phyloP scores from a whole-genome alignment of 2,797 vertebrate genomes.

The Semaprochilodus insignis region DNA sequence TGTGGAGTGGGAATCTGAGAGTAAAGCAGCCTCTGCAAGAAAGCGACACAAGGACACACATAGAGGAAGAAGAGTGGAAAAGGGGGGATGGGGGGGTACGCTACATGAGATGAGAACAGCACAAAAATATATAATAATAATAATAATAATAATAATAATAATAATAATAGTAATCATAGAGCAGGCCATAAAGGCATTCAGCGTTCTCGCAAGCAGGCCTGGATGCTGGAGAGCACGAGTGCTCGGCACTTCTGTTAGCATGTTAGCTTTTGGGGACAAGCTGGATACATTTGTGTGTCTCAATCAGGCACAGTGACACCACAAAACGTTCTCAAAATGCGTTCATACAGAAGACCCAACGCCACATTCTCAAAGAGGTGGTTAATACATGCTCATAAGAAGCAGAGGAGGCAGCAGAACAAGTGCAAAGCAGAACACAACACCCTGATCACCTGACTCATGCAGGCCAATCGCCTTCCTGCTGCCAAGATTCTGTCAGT shows the following conservation, averaged over 20 bases:
- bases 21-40: slow-evolving; percentile 88
- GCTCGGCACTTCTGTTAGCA: slow-evolving; percentile 59
- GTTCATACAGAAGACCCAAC: slow-evolving; percentile 51
- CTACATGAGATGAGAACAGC: slow-evolving; percentile 55
- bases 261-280: slow-evolving; percentile 26
- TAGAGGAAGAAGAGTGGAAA: slow-evolving; percentile 66
- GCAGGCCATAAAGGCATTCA: slow-evolving; percentile 6
- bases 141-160: too few relatives aligned
- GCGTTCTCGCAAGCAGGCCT: slow-evolving; percentile 44
- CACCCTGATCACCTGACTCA: slow-evolving; percentile 64
- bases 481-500: slow-evolving; percentile 86
- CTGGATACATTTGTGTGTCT: background rate
- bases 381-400: slow-evolving; percentile 59
- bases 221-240: slow-evolving; percentile 37
- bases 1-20: slow-evolving; percentile 83
- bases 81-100: slow-evolving; percentile 55
- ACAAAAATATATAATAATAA: slow-evolving; percentile 11
- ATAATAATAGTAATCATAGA: background rate
- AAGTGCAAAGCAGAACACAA: slow-evolving; percentile 62
- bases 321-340: background rate
- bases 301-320: slow-evolving; percentile 1
- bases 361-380: slow-evolving; percentile 49
- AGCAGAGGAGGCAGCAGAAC: slow-evolving; percentile 41
- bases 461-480: slow-evolving; percentile 80
- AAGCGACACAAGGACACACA: slow-evolving; percentile 75